Percentiles rank a stretch among this genome's conserved stretches.
Conservation (phyloP, 2,113 vertebrate species). For the Mus pahari region DNA sequence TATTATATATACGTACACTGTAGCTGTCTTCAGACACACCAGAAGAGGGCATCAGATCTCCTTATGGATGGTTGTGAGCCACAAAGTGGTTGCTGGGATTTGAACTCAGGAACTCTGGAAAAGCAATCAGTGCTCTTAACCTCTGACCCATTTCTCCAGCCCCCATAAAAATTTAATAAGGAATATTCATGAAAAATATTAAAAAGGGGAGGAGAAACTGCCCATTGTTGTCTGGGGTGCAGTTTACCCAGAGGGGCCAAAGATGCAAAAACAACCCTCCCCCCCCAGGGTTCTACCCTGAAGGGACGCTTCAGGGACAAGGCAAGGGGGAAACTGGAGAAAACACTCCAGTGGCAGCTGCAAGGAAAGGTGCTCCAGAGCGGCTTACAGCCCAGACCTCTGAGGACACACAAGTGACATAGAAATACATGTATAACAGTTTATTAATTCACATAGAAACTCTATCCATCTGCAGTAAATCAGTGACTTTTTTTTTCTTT, state of each 20-base stretch:
- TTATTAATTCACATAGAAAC: slow-evolving; percentile 33
- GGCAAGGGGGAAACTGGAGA: not conserved
- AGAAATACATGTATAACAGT: not conserved
- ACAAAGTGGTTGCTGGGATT: too few species aligned
- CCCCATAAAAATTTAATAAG: not conserved
- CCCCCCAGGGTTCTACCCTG: not conserved
- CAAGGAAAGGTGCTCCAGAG: slow-evolving; percentile 13
- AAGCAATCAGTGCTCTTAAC: too few species aligned
- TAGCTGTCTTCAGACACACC: too few species aligned
- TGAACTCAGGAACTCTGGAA: too few species aligned
- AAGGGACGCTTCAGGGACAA: not conserved
- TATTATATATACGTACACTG: too few species aligned
- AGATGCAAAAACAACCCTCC: not conserved
- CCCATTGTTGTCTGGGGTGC: not conserved
- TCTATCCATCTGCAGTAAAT: slow-evolving; percentile 41
- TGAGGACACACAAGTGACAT: not conserved
- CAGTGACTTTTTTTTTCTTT: slow-evolving; percentile 24
- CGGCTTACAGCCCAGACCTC: not conserved
- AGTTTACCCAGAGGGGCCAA: not conserved
- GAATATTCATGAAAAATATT: slow-evolving; percentile 49
- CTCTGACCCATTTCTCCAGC: too few species aligned
- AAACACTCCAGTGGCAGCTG: slow-evolving; percentile 40
- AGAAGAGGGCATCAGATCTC: too few species aligned
- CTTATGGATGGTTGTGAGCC: too few species aligned
- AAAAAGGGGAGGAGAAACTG: slow-evolving; percentile 41